Base-by-base conservation (phyloP, 2,113 vertebrate species). In the Propithecus coquereli region DNA sequence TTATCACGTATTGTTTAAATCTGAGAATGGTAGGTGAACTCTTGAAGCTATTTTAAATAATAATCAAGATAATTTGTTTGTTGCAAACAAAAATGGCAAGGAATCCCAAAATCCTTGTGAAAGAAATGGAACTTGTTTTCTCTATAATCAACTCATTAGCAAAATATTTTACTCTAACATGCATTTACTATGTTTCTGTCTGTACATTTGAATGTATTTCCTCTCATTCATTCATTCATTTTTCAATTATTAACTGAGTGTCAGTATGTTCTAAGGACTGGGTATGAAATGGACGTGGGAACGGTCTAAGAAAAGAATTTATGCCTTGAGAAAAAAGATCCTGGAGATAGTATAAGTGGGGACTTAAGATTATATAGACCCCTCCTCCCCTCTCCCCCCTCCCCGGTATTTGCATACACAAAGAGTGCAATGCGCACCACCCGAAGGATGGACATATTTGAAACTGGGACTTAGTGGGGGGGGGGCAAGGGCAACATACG, bases 11-110 rank as follows among this genome's bases (percentile, higher is more conserved):
- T 37, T 61, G 65, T 74, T 92, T 91, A 90, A 70, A 52, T 54
- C 37, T 85, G 66, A 93, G 65, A 92, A 94, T 77, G 8, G 17
- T 68, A 94, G 79, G 32, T 61, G 22, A 92, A 96, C 18, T 96
- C 14, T 80, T 68, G 30, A 65, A 70, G 59, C 27, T 32, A 92
- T 87, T 84, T 90, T 30, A 30, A 57, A 81, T 40, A 92, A 40
- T 59, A 76, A 80, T 50, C 25, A 52, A 59, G 57, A 90, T 34
- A 80, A 76, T 70, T 77, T 23, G 8, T 77, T 87, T 68, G 45
- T 70, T 61, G 37, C 14, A 82, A 63, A 79, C 23, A 54, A 86
- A 61, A 86, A 52, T 89, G 40, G 50, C 71, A 94, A 93, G 25
- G 6, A 52, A 81, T 80, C 23, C 25, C 57, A 76, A 84, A 12